A percentile compares a stretch with the other conserved stretches of the same genome.
Conservation (phyloP, 2,113 vertebrate species). For the Thermophis baileyi region DNA sequence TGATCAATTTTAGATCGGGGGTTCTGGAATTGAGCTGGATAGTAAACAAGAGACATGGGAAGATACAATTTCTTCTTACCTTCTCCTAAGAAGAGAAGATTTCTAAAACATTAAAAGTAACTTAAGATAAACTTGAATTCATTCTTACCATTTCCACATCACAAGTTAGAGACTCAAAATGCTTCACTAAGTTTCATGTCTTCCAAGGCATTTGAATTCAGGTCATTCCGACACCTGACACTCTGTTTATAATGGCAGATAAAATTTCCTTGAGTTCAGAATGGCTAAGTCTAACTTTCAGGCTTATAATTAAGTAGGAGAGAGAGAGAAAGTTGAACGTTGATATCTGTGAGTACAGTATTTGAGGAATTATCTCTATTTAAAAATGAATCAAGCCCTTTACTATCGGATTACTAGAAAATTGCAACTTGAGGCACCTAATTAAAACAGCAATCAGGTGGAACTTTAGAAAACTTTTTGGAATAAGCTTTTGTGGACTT, state of each 20-base stretch:
- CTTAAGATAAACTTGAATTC: not conserved
- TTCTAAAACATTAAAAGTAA: not conserved
- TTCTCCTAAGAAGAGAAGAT: not conserved
- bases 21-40: not conserved
- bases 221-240: not conserved
- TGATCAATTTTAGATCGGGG: not conserved
- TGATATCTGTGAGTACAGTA: not conserved
- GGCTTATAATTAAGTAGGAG: not conserved
- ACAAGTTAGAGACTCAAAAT: not conserved
- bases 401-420: not conserved
- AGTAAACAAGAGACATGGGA: not conserved
- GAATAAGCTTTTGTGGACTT: not conserved
- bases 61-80: not conserved
- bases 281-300: not conserved
- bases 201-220: not conserved
- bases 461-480: not conserved
- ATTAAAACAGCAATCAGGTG: not conserved
- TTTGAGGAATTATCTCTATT: not conserved
- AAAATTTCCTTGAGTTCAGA: not conserved
- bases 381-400: not conserved
- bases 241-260: not conserved
- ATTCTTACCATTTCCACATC: not conserved
- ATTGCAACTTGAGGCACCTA: not conserved
- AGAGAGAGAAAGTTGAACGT: not conserved
- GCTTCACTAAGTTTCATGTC: not conserved